Base-by-base conservation (phyloP, 92 coral and sea anemone species). In the Muricea muricata region DNA sequence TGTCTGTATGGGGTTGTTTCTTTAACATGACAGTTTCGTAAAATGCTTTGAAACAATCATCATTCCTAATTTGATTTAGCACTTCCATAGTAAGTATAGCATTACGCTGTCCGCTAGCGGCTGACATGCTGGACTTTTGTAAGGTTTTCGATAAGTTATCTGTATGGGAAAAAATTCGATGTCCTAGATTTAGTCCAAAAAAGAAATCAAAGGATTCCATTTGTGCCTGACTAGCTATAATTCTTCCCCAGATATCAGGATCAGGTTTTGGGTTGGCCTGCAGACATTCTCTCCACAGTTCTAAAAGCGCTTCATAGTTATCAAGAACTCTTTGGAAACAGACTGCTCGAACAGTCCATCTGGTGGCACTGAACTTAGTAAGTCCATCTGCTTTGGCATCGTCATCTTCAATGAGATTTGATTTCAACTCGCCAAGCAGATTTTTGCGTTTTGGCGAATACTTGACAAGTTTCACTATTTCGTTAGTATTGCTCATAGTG, bases 291-390 rank as follows among this genome's bases (percentile, higher is more conserved):
- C 48, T 47, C 87, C 93, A 86, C 18, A 86, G 84, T 61, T 67
- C 67, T 39, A 80, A 20, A n/a, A 90, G 82, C 48, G 76, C 86
- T 47, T 74, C 47, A 45, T 89, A 84, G 34, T 85, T 85, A 4
- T 89, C 76, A 14, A 89, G 61, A 37, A 89, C 61, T 41, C 89
- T 33, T 85, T 89, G 83, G 67, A 89, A 70, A 40, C 86, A 48
- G 80, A 14, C 56, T 81, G 89, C 92, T 1, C 79, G 73, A 24
- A 89, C 88, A 10, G 92, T 89, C 92, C 92, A 89, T 18, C 89
- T 78, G n/a, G 87, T 89, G 40, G 89, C 87, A 78, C 89, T 78
- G 52, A 89, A 80, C 58, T 89, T 89, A 7, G 85, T 12, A 7
- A 61, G 28, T 2, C 31, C 31, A 31, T 61, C 2, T 11, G 33